These are phyloP conservation scores for fruit fly (Drosophila melanogaster) DNA, from an alignment of 1,140 invertebrate species.

Conservation along the genomic window Release_6_plus_ISO1_MT NT_033779.5:20669501-20670000, in stretches of 20 bases:
- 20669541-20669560: slow-evolving; percentile 12
- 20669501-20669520: slow-evolving; percentile 39
- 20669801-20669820: slow-evolving; percentile 73
- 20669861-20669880: not conserved
- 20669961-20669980: not conserved
- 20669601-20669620: slow-evolving; percentile 53
- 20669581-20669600: slow-evolving; percentile 53
- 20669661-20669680: slow-evolving; percentile 60
- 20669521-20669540: slow-evolving; percentile 69
- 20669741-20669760: slow-evolving; percentile 26
- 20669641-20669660: slow-evolving; percentile 72
- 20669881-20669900: slow-evolving; percentile 24
- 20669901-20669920: slow-evolving; percentile 12
- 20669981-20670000: not conserved
- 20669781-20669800: slow-evolving; percentile 78
- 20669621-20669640: slow-evolving; percentile 64
- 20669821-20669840: slow-evolving; percentile 69
- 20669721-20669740: slow-evolving; percentile 9
- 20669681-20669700: slow-evolving; percentile 6
- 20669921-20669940: not conserved
- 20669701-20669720: slow-evolving; percentile 23
- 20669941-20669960: not conserved
- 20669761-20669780: slow-evolving; percentile 43
- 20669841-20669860: slow-evolving; percentile 24
- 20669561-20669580: slow-evolving; percentile 56